Evolutionary conservation across 1,140 invertebrate species (phyloP).

Genomic region (Drosophila ogumai): DNA sequence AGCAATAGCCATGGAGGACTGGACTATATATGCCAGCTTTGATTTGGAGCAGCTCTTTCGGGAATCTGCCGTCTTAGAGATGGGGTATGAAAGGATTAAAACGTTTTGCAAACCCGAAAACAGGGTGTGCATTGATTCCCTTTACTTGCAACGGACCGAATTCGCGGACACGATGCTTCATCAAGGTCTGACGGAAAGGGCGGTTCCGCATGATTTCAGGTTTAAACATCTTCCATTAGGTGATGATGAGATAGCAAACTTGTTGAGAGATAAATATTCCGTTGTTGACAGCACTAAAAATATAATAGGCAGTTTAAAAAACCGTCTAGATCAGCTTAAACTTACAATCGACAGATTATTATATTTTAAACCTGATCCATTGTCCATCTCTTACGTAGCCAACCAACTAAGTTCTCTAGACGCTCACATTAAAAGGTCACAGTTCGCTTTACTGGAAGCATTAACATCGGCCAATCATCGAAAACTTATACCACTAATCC

Average conservation of each 20-base stretch:
- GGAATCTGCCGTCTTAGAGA: neutral
- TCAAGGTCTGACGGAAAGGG: neutral
- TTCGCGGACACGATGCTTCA: neutral
- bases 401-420: neutral
- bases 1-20: constrained; percentile 10
- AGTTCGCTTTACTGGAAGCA: constrained; percentile 16
- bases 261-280: neutral
- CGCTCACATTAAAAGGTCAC: neutral
- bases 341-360: neutral
- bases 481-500: constrained; percentile 3
- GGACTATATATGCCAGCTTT: constrained; percentile 8
- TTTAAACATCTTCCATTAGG: no score
- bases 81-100: neutral
- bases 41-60: neutral
- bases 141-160: neutral
- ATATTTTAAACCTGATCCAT: no score
- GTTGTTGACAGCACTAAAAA: constrained; percentile 8
- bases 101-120: neutral
- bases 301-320: neutral
- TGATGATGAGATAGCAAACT: neutral
- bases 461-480: neutral
- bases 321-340: neutral
- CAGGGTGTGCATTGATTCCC: neutral
- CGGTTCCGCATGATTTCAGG: neutral
- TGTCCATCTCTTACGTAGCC: fast-evolving